These are phyloP conservation scores for Tragopan temminckii DNA, from an alignment of 2,797 vertebrate species.

Conservation along the genomic window DNA sequence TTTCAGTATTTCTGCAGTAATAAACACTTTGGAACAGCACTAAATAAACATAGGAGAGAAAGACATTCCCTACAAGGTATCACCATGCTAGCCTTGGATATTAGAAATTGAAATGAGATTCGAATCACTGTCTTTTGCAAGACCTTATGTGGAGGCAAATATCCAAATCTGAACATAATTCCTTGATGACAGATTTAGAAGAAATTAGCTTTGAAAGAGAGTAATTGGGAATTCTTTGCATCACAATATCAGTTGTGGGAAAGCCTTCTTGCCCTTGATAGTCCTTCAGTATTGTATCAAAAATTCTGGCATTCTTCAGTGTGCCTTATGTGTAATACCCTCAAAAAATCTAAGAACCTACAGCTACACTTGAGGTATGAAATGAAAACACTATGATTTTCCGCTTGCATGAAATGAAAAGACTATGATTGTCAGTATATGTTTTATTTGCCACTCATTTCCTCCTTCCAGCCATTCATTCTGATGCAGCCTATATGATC, in stretches of 20 bases:
- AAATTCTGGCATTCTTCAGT: not conserved
- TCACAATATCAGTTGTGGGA: too few relatives aligned
- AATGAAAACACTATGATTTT: not conserved
- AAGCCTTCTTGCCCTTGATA: not conserved
- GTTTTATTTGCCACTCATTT: not conserved
- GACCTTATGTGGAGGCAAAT: accelerated
- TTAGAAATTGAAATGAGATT: not conserved
- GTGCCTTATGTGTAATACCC: not conserved
- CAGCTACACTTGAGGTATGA: not conserved
- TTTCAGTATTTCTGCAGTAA: not conserved
- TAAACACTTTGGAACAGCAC: not conserved
- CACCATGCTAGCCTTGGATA: not conserved
- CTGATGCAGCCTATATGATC: not conserved
- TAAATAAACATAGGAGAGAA: not conserved
- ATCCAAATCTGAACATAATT: not conserved
- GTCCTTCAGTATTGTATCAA: not conserved
- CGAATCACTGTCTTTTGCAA: not conserved
- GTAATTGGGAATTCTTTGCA: not conserved
- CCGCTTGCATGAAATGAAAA: not conserved
- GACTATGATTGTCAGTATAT: not conserved
- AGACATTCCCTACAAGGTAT: not conserved
- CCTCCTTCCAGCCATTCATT: not conserved
- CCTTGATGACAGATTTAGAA: not conserved
- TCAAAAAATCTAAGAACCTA: not conserved
- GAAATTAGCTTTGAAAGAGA: not conserved